Percentiles rank a stretch among this genome's conserved stretches.
These are phyloP conservation scores for Eudasyphora cyanicolor DNA, from an alignment of 2,888 invertebrate species.

Conservation along the genomic window DNA sequence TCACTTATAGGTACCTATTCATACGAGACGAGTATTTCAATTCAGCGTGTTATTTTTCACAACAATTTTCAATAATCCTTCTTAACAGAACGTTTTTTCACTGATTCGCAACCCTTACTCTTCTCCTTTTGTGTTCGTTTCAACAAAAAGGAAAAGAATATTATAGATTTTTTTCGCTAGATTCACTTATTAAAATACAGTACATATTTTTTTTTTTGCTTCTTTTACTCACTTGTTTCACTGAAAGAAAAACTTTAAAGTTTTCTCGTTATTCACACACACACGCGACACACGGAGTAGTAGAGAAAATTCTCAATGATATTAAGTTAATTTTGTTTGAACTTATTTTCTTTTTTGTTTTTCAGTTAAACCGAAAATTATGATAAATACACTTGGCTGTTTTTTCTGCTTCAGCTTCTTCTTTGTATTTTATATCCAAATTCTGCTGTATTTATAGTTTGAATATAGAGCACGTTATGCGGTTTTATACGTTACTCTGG, in stretches of 20 bases:
- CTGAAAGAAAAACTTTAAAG: slow-evolving; percentile 21
- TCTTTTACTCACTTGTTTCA: slow-evolving; percentile 29
- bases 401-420: slow-evolving; percentile 43
- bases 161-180: neutral
- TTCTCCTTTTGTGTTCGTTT: neutral
- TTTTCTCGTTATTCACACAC: slow-evolving; percentile 19
- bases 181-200: neutral
- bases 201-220: neutral
- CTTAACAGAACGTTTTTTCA: neutral
- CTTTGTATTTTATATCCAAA: slow-evolving; percentile 36
- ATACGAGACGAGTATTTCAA: too few relatives aligned
- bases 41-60: too few relatives aligned
- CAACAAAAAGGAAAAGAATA: neutral
- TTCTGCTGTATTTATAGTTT: slow-evolving; percentile 50
- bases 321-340: slow-evolving; percentile 22
- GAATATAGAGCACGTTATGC: slow-evolving; percentile 57
- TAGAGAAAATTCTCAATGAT: slow-evolving; percentile 4
- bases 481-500: slow-evolving; percentile 50
- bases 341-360: slow-evolving; percentile 6
- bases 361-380: slow-evolving; percentile 12
- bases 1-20: too few relatives aligned
- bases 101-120: neutral
- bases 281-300: too few relatives aligned
- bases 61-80: neutral
- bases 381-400: slow-evolving; percentile 25